A percentile compares a stretch with the other conserved stretches of the same genome.
Evolutionary conservation across 2,888 invertebrate species (phyloP).

Genomic region (Lepidocyrtoides sp.): DNA sequence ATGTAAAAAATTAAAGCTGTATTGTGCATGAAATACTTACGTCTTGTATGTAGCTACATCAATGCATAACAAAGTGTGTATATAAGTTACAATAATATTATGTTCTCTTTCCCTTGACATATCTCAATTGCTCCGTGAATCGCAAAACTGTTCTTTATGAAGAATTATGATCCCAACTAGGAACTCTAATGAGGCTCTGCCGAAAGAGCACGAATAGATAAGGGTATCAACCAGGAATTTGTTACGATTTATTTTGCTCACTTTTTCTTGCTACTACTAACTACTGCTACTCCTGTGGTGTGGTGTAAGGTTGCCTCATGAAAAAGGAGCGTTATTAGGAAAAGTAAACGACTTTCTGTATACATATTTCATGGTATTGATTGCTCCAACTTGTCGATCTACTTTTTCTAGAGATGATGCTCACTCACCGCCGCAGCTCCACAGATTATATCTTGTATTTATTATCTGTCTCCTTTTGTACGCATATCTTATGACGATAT

Average conservation of each 20-base stretch:
- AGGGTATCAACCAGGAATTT: slow-evolving; percentile 61
- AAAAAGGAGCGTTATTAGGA: slow-evolving; percentile 13
- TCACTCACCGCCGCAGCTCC: neutral
- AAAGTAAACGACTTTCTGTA: slow-evolving; percentile 52
- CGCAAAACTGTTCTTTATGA: slow-evolving; percentile 63
- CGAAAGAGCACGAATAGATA: slow-evolving; percentile 61
- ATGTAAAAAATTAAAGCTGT: neutral
- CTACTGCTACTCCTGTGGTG: neutral
- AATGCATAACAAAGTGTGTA: neutral
- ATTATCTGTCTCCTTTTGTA: neutral
- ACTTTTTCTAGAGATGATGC: slow-evolving; percentile 36
- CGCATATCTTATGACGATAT: neutral
- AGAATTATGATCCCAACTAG: slow-evolving; percentile 75
- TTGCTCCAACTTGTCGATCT: slow-evolving; percentile 66
- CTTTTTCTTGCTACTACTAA: slow-evolving; percentile 53
- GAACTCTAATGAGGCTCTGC: slow-evolving; percentile 70
- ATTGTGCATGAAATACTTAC: neutral
- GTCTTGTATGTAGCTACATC: neutral
- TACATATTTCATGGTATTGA: slow-evolving; percentile 62
- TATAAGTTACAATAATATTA: too few species aligned
- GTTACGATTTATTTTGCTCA: slow-evolving; percentile 76
- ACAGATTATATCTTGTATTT: neutral
- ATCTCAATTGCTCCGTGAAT: slow-evolving; percentile 68
- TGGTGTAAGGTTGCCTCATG: neutral
- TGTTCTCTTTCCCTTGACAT: neutral